Evolutionary conservation across 2,797 vertebrate genomes (phyloP).

Genomic region (Cygnus olor): DNA sequence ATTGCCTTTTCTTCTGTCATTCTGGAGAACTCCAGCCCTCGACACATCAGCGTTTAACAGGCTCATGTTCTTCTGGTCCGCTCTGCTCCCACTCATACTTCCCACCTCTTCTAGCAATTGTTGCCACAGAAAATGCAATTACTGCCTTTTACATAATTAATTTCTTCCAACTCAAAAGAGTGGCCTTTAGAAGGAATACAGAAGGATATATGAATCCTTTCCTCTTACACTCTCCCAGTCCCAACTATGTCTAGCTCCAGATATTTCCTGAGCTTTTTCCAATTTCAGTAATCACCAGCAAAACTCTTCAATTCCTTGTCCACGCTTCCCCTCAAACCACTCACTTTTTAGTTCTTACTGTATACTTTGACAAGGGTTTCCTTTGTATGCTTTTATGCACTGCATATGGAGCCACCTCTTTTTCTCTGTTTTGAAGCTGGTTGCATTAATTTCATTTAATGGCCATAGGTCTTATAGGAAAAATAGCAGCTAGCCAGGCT

Average conservation of each 20-base stretch:
- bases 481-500: background rate
- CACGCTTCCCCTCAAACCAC: background rate
- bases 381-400: too few relatives aligned
- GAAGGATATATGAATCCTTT: background rate
- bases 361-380: background rate
- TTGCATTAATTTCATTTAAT: background rate
- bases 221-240: background rate
- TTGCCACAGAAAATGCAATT: background rate
- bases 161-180: background rate
- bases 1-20: background rate
- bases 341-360: background rate
- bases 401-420: too few relatives aligned
- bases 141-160: background rate
- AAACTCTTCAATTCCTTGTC: background rate
- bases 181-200: background rate
- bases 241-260: background rate
- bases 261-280: background rate
- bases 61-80: background rate
- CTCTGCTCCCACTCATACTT: background rate
- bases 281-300: background rate
- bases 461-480: background rate
- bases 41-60: background rate
- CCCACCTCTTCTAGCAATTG: background rate
- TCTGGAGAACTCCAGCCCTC: background rate
- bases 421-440: background rate